Evolutionary conservation across 2,888 invertebrate species (phyloP).

Genomic region (Melinaea marsaeus): DNA sequence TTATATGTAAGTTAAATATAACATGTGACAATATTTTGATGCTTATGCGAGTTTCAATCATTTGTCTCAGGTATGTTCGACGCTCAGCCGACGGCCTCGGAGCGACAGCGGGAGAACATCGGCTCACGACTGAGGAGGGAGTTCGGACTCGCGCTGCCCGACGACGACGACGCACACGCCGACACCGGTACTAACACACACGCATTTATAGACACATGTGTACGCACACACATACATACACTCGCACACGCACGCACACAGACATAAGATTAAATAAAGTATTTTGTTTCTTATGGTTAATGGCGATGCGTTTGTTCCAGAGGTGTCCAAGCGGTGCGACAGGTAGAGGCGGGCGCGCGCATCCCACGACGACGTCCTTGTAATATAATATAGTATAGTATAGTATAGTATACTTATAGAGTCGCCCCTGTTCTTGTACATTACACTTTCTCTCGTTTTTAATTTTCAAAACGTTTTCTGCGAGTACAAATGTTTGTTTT

Average conservation of each 20-base stretch:
- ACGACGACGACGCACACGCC: constrained; percentile 80
- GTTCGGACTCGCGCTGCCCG: constrained; percentile 85
- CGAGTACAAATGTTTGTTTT: constrained; percentile 77
- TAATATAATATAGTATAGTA: constrained; percentile 44
- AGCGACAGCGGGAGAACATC: constrained; percentile 91
- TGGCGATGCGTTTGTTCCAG: constrained; percentile 33
- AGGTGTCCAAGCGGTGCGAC: constrained; percentile 52
- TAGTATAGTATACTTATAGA: constrained; percentile 26
- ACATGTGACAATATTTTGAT: not conserved
- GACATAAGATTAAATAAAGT: constrained; percentile 24
- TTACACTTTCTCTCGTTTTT: constrained; percentile 64
- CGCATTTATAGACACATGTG: constrained; percentile 21
- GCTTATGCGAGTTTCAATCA: not conserved
- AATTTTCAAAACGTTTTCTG: constrained; percentile 70
- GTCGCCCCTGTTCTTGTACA: constrained; percentile 48
- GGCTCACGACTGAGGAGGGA: constrained; percentile 89
- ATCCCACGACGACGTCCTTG: constrained; percentile 54
- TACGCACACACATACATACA: not conserved
- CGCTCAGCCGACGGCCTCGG: constrained; percentile 90
- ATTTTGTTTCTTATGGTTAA: constrained; percentile 31
- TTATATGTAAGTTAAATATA: too few species aligned
- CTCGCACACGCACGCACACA: not conserved
- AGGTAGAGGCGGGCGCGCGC: constrained; percentile 56
- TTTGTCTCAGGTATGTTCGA: constrained; percentile 82
- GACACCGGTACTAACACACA: constrained; percentile 30